These are phyloP conservation scores for Drosophila pseudoananassae DNA, from an alignment of 1,140 invertebrate species.

Conservation along the genomic window DNA sequence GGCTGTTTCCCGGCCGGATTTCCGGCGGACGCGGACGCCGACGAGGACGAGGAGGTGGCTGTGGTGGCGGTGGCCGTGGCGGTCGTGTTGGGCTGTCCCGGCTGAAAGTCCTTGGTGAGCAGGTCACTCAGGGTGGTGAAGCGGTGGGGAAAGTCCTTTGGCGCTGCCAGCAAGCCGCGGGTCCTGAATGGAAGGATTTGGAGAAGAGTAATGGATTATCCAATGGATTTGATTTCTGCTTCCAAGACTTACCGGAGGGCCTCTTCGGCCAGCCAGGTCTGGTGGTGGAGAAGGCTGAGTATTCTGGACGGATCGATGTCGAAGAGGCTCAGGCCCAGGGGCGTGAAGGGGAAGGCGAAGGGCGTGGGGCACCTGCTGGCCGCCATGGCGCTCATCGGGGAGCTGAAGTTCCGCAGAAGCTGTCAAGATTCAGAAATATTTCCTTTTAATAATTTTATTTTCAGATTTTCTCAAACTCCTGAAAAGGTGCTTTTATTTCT, in stretches of 20 bases:
- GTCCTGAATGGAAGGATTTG: slow-evolving; percentile 41
- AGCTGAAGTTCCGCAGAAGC: slow-evolving; percentile 76
- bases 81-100: slow-evolving; percentile 11
- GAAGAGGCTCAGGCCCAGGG: slow-evolving; percentile 80
- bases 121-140: slow-evolving; percentile 77
- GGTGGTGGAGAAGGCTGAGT: slow-evolving; percentile 79
- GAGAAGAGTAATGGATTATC: neutral
- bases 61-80: slow-evolving; percentile 40
- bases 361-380: slow-evolving; percentile 76
- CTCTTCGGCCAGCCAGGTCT: slow-evolving; percentile 83
- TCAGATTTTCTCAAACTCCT: neutral
- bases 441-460: slow-evolving; percentile 3
- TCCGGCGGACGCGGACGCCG: slow-evolving; percentile 28
- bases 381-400: slow-evolving; percentile 60
- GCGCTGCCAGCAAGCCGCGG: slow-evolving; percentile 67
- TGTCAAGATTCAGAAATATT: slow-evolving; percentile 18
- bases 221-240: neutral
- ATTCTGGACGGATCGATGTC: slow-evolving; percentile 84
- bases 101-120: slow-evolving; percentile 74
- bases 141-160: slow-evolving; percentile 81
- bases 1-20: slow-evolving; percentile 65
- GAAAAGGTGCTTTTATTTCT: neutral
- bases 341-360: slow-evolving; percentile 82
- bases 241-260: slow-evolving; percentile 68
- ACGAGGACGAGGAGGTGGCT: slow-evolving; percentile 41